Conservation (phyloP, 2,113 vertebrate species). For the Acanthochromis polyacanthus region DNA sequence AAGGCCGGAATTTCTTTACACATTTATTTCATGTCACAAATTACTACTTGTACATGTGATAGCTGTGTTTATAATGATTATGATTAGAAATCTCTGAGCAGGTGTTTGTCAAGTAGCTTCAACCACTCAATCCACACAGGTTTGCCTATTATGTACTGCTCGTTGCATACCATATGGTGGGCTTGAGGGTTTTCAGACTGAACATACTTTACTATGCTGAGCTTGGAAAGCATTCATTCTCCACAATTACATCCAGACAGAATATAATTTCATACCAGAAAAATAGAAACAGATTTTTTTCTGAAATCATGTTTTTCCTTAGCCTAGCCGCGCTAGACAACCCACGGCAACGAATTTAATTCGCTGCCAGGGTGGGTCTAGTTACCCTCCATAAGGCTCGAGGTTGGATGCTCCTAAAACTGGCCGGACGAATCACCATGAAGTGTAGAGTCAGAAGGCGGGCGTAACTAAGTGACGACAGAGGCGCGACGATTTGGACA, state of each 20-base stretch:
- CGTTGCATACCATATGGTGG: constrained; percentile 36
- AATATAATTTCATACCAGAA: constrained; percentile 5
- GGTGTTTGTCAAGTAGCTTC: constrained; percentile 39
- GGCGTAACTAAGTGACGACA: too few species aligned
- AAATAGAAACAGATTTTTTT: constrained; percentile 5
- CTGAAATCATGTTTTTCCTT: neutral
- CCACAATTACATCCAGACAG: constrained; percentile 35
- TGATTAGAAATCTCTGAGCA: constrained; percentile 30
- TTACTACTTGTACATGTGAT: neutral
- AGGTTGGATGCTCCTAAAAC: too few species aligned
- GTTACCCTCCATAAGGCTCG: too few species aligned
- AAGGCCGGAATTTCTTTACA: neutral
- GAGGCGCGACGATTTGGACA: too few species aligned
- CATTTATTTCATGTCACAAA: constrained; percentile 5
- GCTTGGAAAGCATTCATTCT: constrained; percentile 39
- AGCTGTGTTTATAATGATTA: constrained; percentile 15
- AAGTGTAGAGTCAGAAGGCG: too few species aligned
- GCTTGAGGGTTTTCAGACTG: constrained; percentile 42
- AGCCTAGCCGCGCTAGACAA: too few species aligned
- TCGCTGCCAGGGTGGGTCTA: too few species aligned
- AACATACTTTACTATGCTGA: constrained; percentile 20
- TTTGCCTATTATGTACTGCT: constrained; percentile 30
- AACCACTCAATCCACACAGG: constrained; percentile 25
- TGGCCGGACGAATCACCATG: too few species aligned
- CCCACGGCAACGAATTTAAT: too few species aligned